Conservation (phyloP, 2,113 vertebrate species). For the Sus scrofa region DNA sequence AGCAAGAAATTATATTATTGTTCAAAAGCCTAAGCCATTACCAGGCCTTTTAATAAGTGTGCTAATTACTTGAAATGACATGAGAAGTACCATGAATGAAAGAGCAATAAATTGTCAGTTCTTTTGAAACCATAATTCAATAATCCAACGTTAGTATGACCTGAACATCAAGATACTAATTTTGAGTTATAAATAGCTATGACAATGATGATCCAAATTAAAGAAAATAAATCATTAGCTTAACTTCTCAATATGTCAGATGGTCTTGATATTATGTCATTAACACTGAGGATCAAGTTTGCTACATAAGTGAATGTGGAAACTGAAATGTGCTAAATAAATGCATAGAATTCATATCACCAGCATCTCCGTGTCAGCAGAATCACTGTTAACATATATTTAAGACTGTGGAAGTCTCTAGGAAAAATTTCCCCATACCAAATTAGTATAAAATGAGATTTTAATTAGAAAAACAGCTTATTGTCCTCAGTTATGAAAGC, state of each 20-base stretch:
- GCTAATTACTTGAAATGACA: constrained; percentile 62
- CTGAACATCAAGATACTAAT: constrained; percentile 64
- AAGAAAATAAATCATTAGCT: constrained; percentile 59
- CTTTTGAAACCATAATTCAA: constrained; percentile 60
- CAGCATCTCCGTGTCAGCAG: constrained; percentile 5
- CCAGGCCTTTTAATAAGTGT: constrained; percentile 45
- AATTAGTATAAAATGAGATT: constrained; percentile 68
- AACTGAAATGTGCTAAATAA: constrained; percentile 13
- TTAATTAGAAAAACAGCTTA: constrained; percentile 51
- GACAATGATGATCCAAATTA: constrained; percentile 56
- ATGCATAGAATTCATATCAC: neutral
- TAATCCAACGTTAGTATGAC: constrained; percentile 43
- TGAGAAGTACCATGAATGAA: constrained; percentile 52
- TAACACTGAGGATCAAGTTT: constrained; percentile 31
- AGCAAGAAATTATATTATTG: constrained; percentile 54
- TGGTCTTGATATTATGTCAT: constrained; percentile 34
- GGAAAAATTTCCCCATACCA: constrained; percentile 40
- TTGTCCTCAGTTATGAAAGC: constrained; percentile 58
- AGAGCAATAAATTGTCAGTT: constrained; percentile 33
- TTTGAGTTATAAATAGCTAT: constrained; percentile 49
- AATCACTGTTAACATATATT: neutral
- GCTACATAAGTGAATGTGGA: neutral
- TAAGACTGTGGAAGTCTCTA: neutral
- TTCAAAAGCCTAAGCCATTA: constrained; percentile 69
- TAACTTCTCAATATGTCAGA: constrained; percentile 47